A percentile compares a stretch with the other conserved stretches of the same genome.
phyloP scores from a whole-genome alignment of 2,113 vertebrate genomes.

The Calidris pygmaea region DNA sequence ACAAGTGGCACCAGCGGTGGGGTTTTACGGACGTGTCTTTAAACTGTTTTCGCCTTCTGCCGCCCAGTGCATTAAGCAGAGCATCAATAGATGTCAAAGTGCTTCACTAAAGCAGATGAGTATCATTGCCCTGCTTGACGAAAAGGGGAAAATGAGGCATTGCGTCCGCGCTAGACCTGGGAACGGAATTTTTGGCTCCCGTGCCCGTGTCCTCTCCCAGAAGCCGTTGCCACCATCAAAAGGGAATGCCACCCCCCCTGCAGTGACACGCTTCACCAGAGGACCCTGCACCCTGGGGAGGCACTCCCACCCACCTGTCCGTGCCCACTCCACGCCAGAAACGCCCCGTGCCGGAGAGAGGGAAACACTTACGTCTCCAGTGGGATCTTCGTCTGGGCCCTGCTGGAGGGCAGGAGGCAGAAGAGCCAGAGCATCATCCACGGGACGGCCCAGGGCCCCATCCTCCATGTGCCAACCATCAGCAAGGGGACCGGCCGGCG shows the following conservation, averaged over 20 bases:
- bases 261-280: accelerated
- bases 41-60: neutral
- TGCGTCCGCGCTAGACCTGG: accelerated
- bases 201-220: accelerated
- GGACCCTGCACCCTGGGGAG: neutral
- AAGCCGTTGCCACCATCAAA: accelerated
- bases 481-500: neutral
- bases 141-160: neutral
- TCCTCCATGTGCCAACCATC: slow-evolving; percentile 34
- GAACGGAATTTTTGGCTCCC: neutral
- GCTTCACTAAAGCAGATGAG: neutral
- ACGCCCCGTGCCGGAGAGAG: neutral
- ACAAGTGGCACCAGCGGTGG: accelerated
- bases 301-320: neutral
- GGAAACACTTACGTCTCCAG: slow-evolving; percentile 86
- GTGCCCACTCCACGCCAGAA: neutral
- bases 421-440: slow-evolving; percentile 76
- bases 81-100: neutral
- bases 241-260: neutral
- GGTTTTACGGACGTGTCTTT: accelerated
- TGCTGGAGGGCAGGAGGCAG: slow-evolving; percentile 52
- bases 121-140: accelerated
- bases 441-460: slow-evolving; percentile 46
- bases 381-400: slow-evolving; percentile 83
- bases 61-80: neutral